Percentiles rank a stretch among this genome's conserved stretches.
Conservation (phyloP, 2,888 invertebrate species). For the Zhuqinia jingwanae region DNA sequence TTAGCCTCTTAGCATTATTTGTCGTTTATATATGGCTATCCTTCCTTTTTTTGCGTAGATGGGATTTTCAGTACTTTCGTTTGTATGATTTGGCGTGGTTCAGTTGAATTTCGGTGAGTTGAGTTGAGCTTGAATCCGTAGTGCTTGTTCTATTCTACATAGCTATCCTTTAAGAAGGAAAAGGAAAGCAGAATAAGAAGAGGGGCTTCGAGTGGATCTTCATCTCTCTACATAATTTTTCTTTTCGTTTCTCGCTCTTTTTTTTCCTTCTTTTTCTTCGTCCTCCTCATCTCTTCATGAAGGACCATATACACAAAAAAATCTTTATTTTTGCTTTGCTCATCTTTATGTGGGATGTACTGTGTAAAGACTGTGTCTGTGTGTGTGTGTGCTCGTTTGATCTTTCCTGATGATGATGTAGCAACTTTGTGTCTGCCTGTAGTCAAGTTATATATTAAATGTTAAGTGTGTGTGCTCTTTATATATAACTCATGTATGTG, state of each 20-base stretch:
- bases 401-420: conserved; percentile 61
- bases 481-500: too few species aligned
- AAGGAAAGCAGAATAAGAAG: neutral
- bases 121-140: neutral
- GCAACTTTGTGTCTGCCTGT: conserved; percentile 45
- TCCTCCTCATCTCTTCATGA: conserved; percentile 17
- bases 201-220: conserved; percentile 39
- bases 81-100: neutral
- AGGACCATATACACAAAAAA: neutral
- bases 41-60: neutral
- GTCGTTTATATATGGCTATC: conserved; percentile 21
- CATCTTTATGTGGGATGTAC: conserved; percentile 31
- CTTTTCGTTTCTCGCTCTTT: neutral
- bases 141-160: neutral
- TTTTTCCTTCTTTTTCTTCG: neutral
- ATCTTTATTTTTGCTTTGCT: conserved; percentile 19
- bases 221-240: conserved; percentile 12
- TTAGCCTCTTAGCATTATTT: conserved; percentile 45
- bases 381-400: conserved; percentile 55
- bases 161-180: neutral
- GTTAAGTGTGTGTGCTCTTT: neutral
- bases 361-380: too few species aligned
- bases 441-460: neutral
- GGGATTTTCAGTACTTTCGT: too few species aligned
- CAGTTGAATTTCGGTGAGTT: neutral